Evolutionary conservation across 2,113 vertebrate genomes (phyloP).

Genomic region (Austrofundulus limnaeus): DNA sequence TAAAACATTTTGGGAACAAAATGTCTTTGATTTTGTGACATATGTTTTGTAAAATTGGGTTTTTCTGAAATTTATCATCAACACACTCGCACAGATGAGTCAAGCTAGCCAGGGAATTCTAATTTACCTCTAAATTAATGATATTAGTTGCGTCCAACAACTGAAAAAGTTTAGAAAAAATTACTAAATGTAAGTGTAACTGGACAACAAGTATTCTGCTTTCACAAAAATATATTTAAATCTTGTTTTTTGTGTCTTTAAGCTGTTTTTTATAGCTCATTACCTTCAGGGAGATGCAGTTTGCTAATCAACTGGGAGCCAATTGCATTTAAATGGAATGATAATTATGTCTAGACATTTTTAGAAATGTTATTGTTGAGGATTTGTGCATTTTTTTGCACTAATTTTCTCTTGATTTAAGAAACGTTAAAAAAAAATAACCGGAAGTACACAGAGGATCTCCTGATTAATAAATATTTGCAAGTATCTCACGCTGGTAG

Average conservation of each 20-base stretch:
- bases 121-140: not conserved
- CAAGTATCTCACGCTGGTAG: not conserved
- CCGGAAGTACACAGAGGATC: not conserved
- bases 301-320: conserved; percentile 13
- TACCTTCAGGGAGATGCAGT: conserved; percentile 16
- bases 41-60: too few relatives aligned
- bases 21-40: too few relatives aligned
- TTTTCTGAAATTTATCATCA: not conserved
- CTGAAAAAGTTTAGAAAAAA: not conserved
- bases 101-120: not conserved
- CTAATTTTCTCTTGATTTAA: conserved; percentile 1
- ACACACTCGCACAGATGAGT: not conserved
- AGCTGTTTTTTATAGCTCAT: conserved; percentile 14
- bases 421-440: not conserved
- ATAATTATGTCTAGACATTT: conserved; percentile 36
- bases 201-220: not conserved
- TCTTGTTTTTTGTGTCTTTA: not conserved
- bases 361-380: conserved; percentile 22
- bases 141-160: not conserved
- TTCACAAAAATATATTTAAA: not conserved
- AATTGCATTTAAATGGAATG: conserved; percentile 16
- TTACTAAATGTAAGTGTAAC: not conserved
- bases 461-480: conserved; percentile 3
- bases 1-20: too few relatives aligned
- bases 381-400: conserved; percentile 5